Percentiles rank a stretch among this genome's conserved stretches.
These are phyloP conservation scores for Himalopsyche kuldschensis DNA, from an alignment of 2,888 invertebrate genomes.

Conservation along the genomic window DNA sequence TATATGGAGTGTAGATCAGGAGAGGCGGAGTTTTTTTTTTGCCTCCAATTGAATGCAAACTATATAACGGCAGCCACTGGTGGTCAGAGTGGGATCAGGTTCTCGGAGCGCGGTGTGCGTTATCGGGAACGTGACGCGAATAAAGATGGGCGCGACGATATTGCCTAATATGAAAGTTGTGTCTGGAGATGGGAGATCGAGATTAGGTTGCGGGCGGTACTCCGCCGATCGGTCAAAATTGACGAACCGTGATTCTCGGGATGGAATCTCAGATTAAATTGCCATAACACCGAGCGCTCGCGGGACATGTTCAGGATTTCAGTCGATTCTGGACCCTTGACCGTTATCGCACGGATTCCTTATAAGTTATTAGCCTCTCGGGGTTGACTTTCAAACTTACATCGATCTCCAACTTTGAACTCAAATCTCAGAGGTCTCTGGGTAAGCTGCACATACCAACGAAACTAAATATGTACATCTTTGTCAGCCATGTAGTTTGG, in stretches of 20 bases:
- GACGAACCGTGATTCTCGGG: not conserved
- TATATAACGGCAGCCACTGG: not conserved
- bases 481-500: not conserved
- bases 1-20: no score
- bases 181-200: not conserved
- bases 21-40: no score
- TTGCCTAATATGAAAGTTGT: slow-evolving; percentile 1
- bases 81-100: not conserved
- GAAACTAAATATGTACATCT: not conserved
- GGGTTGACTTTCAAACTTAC: not conserved
- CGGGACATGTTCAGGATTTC: not conserved
- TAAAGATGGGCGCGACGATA: slow-evolving; percentile 1
- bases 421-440: not conserved
- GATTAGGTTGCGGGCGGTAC: not conserved
- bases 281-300: not conserved
- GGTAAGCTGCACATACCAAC: not conserved
- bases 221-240: not conserved
- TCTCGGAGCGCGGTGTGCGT: not conserved
- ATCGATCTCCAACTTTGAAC: not conserved
- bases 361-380: not conserved
- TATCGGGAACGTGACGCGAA: not conserved
- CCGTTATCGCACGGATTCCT: not conserved
- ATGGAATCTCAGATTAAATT: not conserved
- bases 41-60: no score
- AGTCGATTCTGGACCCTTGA: not conserved